These are phyloP conservation scores for Harpagifer antarcticus DNA, from an alignment of 2,797 vertebrate species.

Conservation along the genomic window DNA sequence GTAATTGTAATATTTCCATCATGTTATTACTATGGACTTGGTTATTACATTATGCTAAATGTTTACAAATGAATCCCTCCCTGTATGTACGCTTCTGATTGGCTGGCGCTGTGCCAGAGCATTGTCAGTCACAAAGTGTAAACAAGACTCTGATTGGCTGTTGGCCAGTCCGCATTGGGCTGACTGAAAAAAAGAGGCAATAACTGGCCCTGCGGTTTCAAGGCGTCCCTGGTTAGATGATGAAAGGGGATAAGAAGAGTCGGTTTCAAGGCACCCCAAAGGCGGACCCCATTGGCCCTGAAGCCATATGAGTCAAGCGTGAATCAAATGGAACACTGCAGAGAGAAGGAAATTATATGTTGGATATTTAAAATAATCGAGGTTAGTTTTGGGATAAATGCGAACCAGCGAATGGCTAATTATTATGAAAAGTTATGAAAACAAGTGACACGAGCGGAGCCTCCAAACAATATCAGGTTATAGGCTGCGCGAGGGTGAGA, in stretches of 20 bases:
- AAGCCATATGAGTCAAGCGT: slow-evolving; percentile 91
- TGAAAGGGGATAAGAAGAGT: slow-evolving; percentile 94
- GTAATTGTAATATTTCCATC: slow-evolving; percentile 37
- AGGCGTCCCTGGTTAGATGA: slow-evolving; percentile 91
- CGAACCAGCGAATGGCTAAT: slow-evolving; percentile 45
- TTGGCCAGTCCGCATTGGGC: slow-evolving; percentile 94
- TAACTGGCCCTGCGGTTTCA: slow-evolving; percentile 95
- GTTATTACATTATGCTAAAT: slow-evolving; percentile 74
- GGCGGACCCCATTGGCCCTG: slow-evolving; percentile 89
- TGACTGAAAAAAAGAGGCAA: slow-evolving; percentile 88
- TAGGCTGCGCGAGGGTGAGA: slow-evolving; percentile 37
- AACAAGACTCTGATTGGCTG: slow-evolving; percentile 98
- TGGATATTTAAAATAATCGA: slow-evolving; percentile 83
- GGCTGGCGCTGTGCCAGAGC: slow-evolving; percentile 89
- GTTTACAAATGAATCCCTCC: slow-evolving; percentile 75
- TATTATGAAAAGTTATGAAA: slow-evolving; percentile 63
- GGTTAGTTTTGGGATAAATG: slow-evolving; percentile 80
- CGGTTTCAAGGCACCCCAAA: slow-evolving; percentile 92
- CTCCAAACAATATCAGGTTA: slow-evolving; percentile 45
- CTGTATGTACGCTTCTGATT: slow-evolving; percentile 76
- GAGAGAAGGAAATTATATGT: slow-evolving; percentile 83
- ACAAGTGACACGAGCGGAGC: slow-evolving; percentile 51
- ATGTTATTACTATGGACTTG: slow-evolving; percentile 65
- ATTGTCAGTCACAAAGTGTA: slow-evolving; percentile 97
- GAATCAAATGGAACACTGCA: slow-evolving; percentile 91